Evolutionary conservation across 1,140 invertebrate genomes (phyloP), one percentile per base, ranked within the genome.

Genomic region (Lordiphosa clarofinis): DNA sequence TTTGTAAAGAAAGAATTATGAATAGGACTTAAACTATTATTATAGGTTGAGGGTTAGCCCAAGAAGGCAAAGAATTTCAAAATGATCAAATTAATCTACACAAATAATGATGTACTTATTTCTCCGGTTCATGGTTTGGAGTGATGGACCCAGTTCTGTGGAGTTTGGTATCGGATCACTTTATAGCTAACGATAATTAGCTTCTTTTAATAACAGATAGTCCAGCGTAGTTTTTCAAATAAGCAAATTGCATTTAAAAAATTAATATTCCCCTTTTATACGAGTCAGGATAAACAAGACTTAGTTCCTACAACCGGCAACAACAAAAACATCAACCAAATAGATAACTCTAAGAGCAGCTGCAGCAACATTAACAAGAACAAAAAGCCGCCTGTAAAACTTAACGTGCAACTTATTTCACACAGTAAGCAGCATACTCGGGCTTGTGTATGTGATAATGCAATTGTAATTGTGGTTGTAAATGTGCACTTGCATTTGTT

Each of bases 401-500:
- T 52, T 59, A 63, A 62, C 42, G 60, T 49, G 44, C 40, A 59
- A 64, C 50, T 72, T 64, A 46, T 52, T 58, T 40, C 43, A 21
- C 28, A 50, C 24, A 33, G 24, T 21, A 35, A 19, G 48, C 48
- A n/a, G 19, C 36, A 13, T 6, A 4, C 35, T 50, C n/a, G 19
- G 15, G 11, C 24, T 19, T 24, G 4, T 50, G 24, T 21, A 12
- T 55, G 49, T 54, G 39, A 28, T 39, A 39, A 60, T 60, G 50
- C 61, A 71, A 73, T 73, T 73, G 56, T 71, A 71, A 71, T 73
- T 73, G 69, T 73, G 69, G 67, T 71, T 65, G 67, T 65, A 65
- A 71, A 66, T 73, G 69, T 73, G 62, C 53, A 56, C 66, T 56
- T 72, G 56, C 56, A 66, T 56, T 66, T 57, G 68, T 72, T 56